Evolutionary conservation across 2,797 vertebrate species (phyloP), one percentile per base, ranked within the genome.

Genomic region (Botia almorhae): DNA sequence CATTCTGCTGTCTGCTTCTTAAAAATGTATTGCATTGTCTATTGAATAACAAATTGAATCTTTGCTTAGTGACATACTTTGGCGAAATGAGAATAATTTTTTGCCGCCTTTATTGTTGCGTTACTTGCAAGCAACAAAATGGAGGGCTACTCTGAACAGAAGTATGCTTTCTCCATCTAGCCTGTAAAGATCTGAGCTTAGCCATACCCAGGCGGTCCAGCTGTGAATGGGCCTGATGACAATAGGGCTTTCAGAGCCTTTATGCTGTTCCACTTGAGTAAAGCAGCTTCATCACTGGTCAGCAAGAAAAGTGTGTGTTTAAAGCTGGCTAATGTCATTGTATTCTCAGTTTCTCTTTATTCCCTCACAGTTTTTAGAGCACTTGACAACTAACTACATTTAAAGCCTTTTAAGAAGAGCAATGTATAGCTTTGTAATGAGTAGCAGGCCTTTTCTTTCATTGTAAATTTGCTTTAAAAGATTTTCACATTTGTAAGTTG

Each of bases 171-270:
- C 69, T 71, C 64, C 64, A 50, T 48, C 73, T 16, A 14, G 74
- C 65, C 74, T 12, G 29, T 21, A 7, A 80, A 36, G 71, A 69
- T 67, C 26, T 63, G n/a, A 39, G 70, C 83, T 85, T 72, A 69
- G 72, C 43, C 8, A 68, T 75, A 80, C 83, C 78, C 85, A 81
- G 82, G 85, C 82, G 83, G 81, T 85, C 85, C 67, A 26, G 16
- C 43, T 26, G 33, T 78, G 74, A 86, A 79, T 63, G 61, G 74
- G 23, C 39, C 53, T n/a, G 74, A 81, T 81, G 68, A 83, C 56
- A 84, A 81, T 77, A 50, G 70, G 12, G 19, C 73, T 81, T 72
- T 82, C 51, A 29, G 14, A 39, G 36, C 71, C 74, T 77, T 81
- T 85, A 76, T 78, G 76, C 56, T 7, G 67, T 64, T 71, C 50